Conservation (phyloP, 2,888 invertebrate genomes). For the Spicauda simplicius region DNA sequence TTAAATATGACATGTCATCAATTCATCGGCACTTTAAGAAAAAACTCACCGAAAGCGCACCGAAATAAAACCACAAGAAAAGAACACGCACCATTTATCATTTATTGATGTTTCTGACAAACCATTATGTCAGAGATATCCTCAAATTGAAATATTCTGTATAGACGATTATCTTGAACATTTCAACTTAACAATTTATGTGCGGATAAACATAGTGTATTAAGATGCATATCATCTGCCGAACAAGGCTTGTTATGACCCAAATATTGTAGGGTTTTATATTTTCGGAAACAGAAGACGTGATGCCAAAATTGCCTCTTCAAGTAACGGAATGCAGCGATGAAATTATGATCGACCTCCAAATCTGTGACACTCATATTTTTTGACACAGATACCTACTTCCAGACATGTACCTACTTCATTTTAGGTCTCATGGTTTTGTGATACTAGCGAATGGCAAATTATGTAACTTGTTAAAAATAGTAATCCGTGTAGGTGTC, state of each 20-base stretch:
- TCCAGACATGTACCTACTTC: not conserved
- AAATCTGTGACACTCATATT: constrained; percentile 8
- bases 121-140: constrained; percentile 35
- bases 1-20: constrained; percentile 33
- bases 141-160: constrained; percentile 62
- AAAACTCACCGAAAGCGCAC: constrained; percentile 35
- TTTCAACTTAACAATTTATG: constrained; percentile 52
- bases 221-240: constrained; percentile 56
- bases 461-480: no score
- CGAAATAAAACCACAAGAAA: constrained; percentile 28
- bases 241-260: constrained; percentile 52
- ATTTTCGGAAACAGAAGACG: constrained; percentile 52
- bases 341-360: constrained; percentile 21
- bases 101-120: constrained; percentile 36
- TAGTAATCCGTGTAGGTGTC: no score
- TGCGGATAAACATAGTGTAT: constrained; percentile 58
- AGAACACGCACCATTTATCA: constrained; percentile 28
- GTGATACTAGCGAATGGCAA: no score
- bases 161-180: constrained; percentile 54
- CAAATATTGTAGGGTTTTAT: constrained; percentile 56
- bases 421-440: no score
- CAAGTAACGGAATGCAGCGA: constrained; percentile 29
- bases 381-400: constrained; percentile 29
- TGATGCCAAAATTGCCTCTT: constrained; percentile 29
- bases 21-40: constrained; percentile 33